These are phyloP conservation scores for Harlomillsia oculata DNA, from an alignment of 1,140 invertebrate species.

Conservation along the genomic window DNA sequence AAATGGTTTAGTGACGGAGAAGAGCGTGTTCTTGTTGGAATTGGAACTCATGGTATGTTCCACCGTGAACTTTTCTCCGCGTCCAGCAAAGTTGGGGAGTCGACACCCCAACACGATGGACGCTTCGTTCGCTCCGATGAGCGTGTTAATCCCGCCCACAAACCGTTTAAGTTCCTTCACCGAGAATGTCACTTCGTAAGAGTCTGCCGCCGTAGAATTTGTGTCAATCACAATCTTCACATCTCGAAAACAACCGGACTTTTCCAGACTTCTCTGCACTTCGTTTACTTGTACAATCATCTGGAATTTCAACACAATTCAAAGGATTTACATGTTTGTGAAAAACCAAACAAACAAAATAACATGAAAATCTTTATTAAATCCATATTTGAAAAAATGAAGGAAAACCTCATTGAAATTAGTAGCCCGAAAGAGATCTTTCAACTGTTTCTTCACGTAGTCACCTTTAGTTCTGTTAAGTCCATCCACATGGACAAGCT, in stretches of 20 bases:
- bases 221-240: conserved; percentile 73
- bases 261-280: conserved; percentile 58
- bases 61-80: conserved; percentile 63
- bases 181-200: conserved; percentile 72
- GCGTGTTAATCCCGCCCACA: conserved; percentile 67
- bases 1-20: conserved; percentile 66
- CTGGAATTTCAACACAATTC: conserved; percentile 36
- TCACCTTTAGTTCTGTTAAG: conserved; percentile 72
- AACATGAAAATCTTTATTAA: not conserved
- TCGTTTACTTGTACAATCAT: conserved; percentile 44
- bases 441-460: conserved; percentile 59
- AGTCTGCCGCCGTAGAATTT: conserved; percentile 55
- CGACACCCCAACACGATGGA: conserved; percentile 58
- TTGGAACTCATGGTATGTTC: conserved; percentile 68
- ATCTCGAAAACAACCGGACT: conserved; percentile 70
- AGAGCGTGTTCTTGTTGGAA: conserved; percentile 58
- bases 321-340: not conserved
- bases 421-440: conserved; percentile 59
- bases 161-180: conserved; percentile 64
- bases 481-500: conserved; percentile 68
- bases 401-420: conserved; percentile 48
- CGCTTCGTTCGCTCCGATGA: conserved; percentile 76
- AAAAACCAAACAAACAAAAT: not conserved
- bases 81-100: conserved; percentile 68
- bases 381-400: conserved; percentile 39